phyloP scores from a whole-genome alignment of 2,888 invertebrate species.

The Pimpla rufipes region DNA sequence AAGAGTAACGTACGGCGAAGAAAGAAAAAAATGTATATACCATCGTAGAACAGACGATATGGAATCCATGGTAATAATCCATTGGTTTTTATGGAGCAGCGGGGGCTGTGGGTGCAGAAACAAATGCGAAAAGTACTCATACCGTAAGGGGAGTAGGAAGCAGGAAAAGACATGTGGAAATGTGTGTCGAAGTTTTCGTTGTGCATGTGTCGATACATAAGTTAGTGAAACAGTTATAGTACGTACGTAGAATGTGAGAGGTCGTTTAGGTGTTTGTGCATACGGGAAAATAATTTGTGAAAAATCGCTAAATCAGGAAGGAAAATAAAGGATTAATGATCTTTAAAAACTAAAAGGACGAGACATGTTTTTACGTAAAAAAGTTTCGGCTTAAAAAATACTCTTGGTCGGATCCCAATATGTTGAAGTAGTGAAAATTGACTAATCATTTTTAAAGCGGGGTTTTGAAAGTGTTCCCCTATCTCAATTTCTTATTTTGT shows the following conservation, averaged over 20 bases:
- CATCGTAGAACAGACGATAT: conserved; percentile 7
- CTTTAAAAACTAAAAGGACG: too few relatives aligned
- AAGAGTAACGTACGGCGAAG: not conserved
- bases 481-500: too few relatives aligned
- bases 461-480: too few relatives aligned
- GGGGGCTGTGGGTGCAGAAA: not conserved
- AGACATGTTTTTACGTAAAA: too few relatives aligned
- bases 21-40: not conserved
- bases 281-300: too few relatives aligned
- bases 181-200: not conserved
- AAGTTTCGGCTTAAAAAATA: too few relatives aligned
- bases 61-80: conserved; percentile 32
- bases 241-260: not conserved
- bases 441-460: too few relatives aligned
- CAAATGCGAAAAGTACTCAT: not conserved
- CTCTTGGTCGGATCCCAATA: too few relatives aligned
- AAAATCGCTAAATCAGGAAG: too few relatives aligned
- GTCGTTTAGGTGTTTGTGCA: not conserved
- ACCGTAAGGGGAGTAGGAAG: too few relatives aligned
- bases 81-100: conserved; percentile 47
- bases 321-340: too few relatives aligned
- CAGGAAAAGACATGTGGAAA: conserved; percentile 11
- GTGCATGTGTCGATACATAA: not conserved
- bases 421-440: too few relatives aligned
- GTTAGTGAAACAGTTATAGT: not conserved